Conservation (phyloP, 1,140 invertebrate genomes). For the Sitobion miscanthi region DNA sequence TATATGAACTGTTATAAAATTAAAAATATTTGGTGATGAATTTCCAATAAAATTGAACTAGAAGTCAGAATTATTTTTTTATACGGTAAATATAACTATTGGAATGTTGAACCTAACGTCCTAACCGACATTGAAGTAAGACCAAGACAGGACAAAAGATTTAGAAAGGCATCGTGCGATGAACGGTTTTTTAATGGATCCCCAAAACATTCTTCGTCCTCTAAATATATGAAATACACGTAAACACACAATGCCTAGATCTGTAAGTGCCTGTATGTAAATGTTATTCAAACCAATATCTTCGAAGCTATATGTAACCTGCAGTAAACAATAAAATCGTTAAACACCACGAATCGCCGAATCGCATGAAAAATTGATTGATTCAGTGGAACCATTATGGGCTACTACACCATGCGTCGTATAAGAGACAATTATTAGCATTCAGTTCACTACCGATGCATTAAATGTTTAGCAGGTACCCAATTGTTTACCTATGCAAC, state of each 20-base stretch:
- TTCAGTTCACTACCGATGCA: not conserved
- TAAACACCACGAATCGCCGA: not conserved
- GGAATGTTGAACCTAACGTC: not conserved
- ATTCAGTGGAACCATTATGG: not conserved
- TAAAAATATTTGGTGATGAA: not conserved
- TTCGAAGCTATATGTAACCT: not conserved
- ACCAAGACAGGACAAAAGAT: conserved; percentile 6
- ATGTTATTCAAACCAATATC: not conserved
- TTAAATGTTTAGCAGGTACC: not conserved
- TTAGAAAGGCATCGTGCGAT: not conserved
- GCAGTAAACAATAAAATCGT: not conserved
- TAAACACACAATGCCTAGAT: not conserved
- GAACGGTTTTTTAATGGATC: not conserved
- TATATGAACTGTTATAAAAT: not conserved
- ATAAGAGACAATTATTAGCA: not conserved
- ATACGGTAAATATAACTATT: conserved; percentile 23
- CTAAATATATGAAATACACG: not conserved
- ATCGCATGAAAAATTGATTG: not conserved
- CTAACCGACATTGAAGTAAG: not conserved
- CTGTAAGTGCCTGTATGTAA: not conserved
- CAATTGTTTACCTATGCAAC: not conserved
- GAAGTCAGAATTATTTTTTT: not conserved
- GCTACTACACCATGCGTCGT: too few relatives aligned
- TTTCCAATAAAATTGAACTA: not conserved
- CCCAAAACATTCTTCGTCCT: not conserved